Conservation (phyloP, 1,140 invertebrate genomes). For the Drosophila grimshawi region DNA sequence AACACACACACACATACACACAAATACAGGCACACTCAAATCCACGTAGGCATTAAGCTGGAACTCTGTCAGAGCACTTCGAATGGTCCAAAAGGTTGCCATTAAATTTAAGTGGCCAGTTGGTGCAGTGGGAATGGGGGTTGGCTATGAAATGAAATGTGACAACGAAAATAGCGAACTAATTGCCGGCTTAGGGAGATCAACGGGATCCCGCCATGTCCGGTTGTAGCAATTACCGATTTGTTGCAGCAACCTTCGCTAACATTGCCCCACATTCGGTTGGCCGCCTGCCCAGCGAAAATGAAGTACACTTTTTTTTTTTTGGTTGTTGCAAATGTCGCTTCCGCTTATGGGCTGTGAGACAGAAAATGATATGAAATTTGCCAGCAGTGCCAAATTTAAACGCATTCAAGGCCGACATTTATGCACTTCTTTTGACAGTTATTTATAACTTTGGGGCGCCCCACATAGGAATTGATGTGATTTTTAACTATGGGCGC, state of each 20-base stretch:
- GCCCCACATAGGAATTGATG: conserved; percentile 62
- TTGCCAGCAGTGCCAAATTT: conserved; percentile 30
- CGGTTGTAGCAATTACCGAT: conserved; percentile 31
- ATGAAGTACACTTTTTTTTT: conserved; percentile 14
- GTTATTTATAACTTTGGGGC: conserved; percentile 69
- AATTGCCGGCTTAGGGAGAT: conserved; percentile 42
- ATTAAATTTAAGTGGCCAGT: conserved; percentile 38
- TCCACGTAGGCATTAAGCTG: conserved; percentile 4
- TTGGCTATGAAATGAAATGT: conserved; percentile 3
- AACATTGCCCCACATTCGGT: conserved; percentile 50
- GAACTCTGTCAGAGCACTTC: neutral
- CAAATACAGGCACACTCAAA: conserved; percentile 26
- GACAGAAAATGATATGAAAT: conserved; percentile 31
- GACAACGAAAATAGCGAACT: conserved; percentile 47
- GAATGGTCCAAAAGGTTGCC: conserved; percentile 17
- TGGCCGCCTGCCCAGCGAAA: conserved; percentile 49
- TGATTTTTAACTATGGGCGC: conserved; percentile 58
- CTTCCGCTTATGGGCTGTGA: conserved; percentile 34
- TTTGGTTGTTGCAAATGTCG: conserved; percentile 3
- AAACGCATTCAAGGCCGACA: conserved; percentile 71
- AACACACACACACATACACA: conserved; percentile 30
- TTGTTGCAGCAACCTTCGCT: conserved; percentile 52
- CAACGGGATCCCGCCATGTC: neutral
- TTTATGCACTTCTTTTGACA: conserved; percentile 45
- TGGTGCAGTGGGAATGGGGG: conserved; percentile 6